Percentiles rank a stretch among this genome's conserved stretches.
phyloP scores from a whole-genome alignment of 1,140 invertebrate species.

The Sitophilus oryzae region DNA sequence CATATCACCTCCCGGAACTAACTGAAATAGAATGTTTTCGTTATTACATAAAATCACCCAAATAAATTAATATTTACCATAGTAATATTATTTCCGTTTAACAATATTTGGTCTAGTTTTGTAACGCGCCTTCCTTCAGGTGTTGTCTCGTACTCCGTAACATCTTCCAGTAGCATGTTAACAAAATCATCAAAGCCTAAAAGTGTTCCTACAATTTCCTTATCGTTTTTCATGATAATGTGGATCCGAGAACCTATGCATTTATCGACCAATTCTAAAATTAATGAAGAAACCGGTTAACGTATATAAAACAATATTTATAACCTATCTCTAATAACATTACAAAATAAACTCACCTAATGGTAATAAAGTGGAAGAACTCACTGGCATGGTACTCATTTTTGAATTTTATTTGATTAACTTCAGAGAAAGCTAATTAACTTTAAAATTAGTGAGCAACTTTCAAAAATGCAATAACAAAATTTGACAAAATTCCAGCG shows the following conservation, averaged over 20 bases:
- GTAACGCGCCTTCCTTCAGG: slow-evolving; percentile 94
- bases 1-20: slow-evolving; percentile 65
- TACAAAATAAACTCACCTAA: slow-evolving; percentile 34
- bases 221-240: slow-evolving; percentile 99
- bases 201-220: slow-evolving; percentile 97
- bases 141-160: slow-evolving; percentile 92
- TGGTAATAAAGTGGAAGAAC: slow-evolving; percentile 40
- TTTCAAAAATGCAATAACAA: background rate
- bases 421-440: background rate
- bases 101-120: slow-evolving; percentile 94
- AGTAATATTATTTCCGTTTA: slow-evolving; percentile 99
- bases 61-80: slow-evolving; percentile 62
- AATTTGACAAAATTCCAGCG: background rate
- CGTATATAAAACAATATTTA: slow-evolving; percentile 9
- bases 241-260: slow-evolving; percentile 99
- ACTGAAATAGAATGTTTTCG: slow-evolving; percentile 47
- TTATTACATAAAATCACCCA: slow-evolving; percentile 14
- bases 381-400: slow-evolving; percentile 40
- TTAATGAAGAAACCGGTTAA: slow-evolving; percentile 21
- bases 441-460: background rate
- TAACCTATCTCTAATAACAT: slow-evolving; percentile 4
- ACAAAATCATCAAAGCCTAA: slow-evolving; percentile 99
- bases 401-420: slow-evolving; percentile 13
- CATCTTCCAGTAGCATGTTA: slow-evolving; percentile 92
- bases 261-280: slow-evolving; percentile 95